These are phyloP conservation scores for Heliconius erato DNA, from an alignment of 2,888 invertebrate species.

Conservation along the genomic window DNA sequence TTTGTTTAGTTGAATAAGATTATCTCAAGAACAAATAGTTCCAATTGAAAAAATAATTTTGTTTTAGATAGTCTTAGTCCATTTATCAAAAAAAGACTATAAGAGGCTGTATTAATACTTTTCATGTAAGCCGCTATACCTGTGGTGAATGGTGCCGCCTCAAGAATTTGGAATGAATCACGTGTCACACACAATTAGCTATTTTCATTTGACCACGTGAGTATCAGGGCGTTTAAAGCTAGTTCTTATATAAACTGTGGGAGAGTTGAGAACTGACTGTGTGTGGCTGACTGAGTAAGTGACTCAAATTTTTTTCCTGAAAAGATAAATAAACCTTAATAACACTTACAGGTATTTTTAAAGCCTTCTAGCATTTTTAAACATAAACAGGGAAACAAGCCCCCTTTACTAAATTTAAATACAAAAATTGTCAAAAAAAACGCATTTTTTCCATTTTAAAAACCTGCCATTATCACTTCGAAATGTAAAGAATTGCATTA, in stretches of 20 bases:
- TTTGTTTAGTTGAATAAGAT: no score
- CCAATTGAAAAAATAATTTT: not conserved
- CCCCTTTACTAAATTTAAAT: not conserved
- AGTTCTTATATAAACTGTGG: not conserved
- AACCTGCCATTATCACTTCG: not conserved
- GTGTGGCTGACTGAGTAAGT: no score
- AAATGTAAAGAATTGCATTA: conserved; percentile 16
- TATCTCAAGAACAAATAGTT: not conserved
- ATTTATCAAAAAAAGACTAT: not conserved
- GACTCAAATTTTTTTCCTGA: not conserved
- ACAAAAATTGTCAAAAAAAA: not conserved
- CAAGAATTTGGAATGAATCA: no score
- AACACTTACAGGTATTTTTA: not conserved
- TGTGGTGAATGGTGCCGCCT: no score
- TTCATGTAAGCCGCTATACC: no score
- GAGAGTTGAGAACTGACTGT: not conserved
- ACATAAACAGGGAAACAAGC: not conserved
- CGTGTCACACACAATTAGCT: no score
- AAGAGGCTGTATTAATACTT: no score
- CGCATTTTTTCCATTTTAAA: not conserved
- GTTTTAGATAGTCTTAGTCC: not conserved
- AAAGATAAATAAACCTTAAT: not conserved
- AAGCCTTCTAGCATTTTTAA: not conserved
- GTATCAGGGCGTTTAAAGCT: no score
- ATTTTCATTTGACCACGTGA: no score